Evolutionary conservation across 2,888 invertebrate species (phyloP), one percentile per base, ranked within the genome.

Genomic region (Neoaliturus tenellus): DNA sequence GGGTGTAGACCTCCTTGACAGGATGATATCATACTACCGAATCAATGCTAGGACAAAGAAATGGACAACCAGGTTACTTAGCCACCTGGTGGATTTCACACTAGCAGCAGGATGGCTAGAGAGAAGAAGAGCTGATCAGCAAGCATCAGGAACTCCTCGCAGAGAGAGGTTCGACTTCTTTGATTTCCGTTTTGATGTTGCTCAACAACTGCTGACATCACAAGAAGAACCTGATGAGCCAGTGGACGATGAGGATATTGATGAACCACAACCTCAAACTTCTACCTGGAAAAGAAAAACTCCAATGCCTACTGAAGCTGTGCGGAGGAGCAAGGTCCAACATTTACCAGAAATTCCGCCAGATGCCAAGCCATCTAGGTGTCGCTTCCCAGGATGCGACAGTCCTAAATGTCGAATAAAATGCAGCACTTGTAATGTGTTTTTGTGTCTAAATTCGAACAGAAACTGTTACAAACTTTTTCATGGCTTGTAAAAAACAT

Each of bases 1-100:
- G 8, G 83, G 80, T 0, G 80, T 80, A 1, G 83, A 83, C 17
- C 48, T 83, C 10, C 31, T 83, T n/a, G 67, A 83, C 48, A 8
- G 83, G 4, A 44, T 83, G 41, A 83, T 83, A 1, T 58, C 62
- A 20, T 80, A 41, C 23, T 83, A 83, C 23, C 23, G 80, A 23
- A 83, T 67, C 20, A 10, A 0, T 10, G 62, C 80, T n/a, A 10
- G 62, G 67, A 80, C 80, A 3, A 80, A 44, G 67, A 83, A 80
- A 33, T 83, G 83, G 83, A 83, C 83, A 3, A 69, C 67, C 3
- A 58, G 67, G 23, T 31, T 83, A 3, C n/a, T 83, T 0, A 25
- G 44, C 8, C 71, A 82, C 23, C 44, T 69, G 67, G 28, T 82
- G 28, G 69, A 82, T 25, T 69, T 69, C 14, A 31, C 41, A 1